Evolutionary conservation across 2,797 vertebrate genomes (phyloP), one percentile per base, ranked within the genome.

Genomic region (Otus scops): DNA sequence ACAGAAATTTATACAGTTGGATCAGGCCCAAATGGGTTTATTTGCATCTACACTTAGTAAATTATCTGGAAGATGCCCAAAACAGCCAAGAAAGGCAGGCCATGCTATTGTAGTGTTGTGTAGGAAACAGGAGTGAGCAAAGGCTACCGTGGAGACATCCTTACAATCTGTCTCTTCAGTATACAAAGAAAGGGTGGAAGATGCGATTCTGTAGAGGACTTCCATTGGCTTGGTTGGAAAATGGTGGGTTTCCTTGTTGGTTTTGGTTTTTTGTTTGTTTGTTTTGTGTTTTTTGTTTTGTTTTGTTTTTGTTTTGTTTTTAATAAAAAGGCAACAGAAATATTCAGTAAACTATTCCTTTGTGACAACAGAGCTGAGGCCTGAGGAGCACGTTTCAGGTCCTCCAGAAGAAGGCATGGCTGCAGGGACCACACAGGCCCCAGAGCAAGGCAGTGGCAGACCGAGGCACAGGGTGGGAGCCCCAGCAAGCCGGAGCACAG

Each of bases 401-500:
- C n/a, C 51, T 48, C 22, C 47, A 20, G 63, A 30, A 63, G 60
- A 2, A 0, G 7, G 3, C 27, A 47, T 0, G 16, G 17, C 43
- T 13, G 10, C 61, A 32, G 47, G 39, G 36, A 27, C 41, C 6
- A 13, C n/a, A 15, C 10, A 8, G 39, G 26, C 30, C 47, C 22
- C n/a, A 28, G 28, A 13, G 27, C 43, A 11, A 53, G 45, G 24
- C 9, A 41, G 10, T 11, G 2, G 16, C 28, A 36, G 11, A 15
- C 13, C 1, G n/a, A 56, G 36, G 21, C 6, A 32, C 16, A 13
- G 9, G 36, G 32, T 2, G 1, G 23, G 7, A 4, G 39, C 1
- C 21, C 41, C 48, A 10, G 26, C 45, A n/a, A 48, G 24, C 15
- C 1, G 3, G 34, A 67, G 2, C 34, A 16, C 23, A 26, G 45